These are phyloP conservation scores for Dynastes maya DNA, from an alignment of 2,888 invertebrate genomes.

Conservation along the genomic window DNA sequence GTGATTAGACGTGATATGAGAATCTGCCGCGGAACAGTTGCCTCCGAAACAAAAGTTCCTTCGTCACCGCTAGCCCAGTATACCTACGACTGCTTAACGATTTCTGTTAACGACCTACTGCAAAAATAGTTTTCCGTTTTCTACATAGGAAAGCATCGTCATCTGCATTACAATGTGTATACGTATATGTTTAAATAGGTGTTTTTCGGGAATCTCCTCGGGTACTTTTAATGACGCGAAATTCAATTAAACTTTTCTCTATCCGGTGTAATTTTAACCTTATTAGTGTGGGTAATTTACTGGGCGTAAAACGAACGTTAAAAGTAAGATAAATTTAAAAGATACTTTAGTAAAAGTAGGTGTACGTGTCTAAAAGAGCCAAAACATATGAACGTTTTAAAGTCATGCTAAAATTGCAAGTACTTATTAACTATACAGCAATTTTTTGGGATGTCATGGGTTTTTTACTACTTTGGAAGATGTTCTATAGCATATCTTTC, in stretches of 20 bases:
- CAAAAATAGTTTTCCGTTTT: conserved; percentile 52
- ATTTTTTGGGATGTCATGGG: too few species aligned
- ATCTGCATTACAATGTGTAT: conserved; percentile 51
- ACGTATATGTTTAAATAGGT: conserved; percentile 36
- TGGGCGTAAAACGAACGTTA: not conserved
- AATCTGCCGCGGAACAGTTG: conserved; percentile 43
- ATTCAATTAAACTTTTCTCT: conserved; percentile 46
- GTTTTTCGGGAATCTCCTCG: conserved; percentile 23
- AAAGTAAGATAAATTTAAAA: conserved; percentile 18
- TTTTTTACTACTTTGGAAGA: too few species aligned
- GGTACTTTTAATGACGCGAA: conserved; percentile 33
- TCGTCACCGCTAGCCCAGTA: conserved; percentile 22
- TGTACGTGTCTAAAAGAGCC: not conserved
- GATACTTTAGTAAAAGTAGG: not conserved
- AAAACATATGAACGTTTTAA: not conserved
- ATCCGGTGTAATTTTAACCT: conserved; percentile 33
- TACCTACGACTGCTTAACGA: conserved; percentile 54
- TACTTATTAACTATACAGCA: too few species aligned
- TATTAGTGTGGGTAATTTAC: conserved; percentile 39
- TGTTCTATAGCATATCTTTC: too few species aligned
- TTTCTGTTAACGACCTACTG: conserved; percentile 57
- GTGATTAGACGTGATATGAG: conserved; percentile 59
- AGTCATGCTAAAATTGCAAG: not conserved
- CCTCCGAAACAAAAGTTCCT: conserved; percentile 53
- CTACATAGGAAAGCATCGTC: conserved; percentile 42